Evolutionary conservation across 2,888 invertebrate genomes (phyloP).

Genomic region (Chymomyza fuscimana): DNA sequence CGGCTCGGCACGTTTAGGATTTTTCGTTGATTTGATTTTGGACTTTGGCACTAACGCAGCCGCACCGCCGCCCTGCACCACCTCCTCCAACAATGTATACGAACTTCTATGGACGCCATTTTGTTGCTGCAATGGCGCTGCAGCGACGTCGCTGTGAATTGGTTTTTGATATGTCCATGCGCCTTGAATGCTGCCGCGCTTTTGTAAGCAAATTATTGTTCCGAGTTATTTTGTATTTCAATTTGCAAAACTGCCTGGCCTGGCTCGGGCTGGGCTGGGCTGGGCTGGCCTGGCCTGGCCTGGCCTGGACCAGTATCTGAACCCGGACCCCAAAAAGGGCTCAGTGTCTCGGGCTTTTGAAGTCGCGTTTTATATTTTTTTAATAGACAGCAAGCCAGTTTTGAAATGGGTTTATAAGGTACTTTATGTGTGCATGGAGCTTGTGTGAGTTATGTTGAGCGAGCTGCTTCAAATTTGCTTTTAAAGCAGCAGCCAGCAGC

Average conservation of each 20-base stretch:
- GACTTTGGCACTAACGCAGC: constrained; percentile 37
- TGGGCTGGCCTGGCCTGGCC: too few relatives aligned
- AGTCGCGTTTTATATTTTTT: constrained; percentile 35
- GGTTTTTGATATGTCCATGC: constrained; percentile 39
- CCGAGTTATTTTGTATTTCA: constrained; percentile 41
- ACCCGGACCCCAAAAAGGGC: neutral
- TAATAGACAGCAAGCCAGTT: neutral
- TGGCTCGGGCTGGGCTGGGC: too few relatives aligned
- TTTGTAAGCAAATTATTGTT: constrained; percentile 28
- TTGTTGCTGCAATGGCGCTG: neutral
- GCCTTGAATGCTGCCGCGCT: constrained; percentile 20
- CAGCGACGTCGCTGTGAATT: constrained; percentile 28
- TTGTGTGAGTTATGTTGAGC: neutral
- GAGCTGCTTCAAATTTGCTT: constrained; percentile 10
- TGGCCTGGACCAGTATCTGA: neutral
- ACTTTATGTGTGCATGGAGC: neutral
- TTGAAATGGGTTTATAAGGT: neutral
- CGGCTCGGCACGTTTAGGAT: constrained; percentile 65
- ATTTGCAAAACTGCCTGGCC: constrained; percentile 25
- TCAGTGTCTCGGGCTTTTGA: constrained; percentile 43
- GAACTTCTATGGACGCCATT: neutral
- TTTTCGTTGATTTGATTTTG: constrained; percentile 70
- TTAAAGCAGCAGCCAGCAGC: constrained; percentile 54
- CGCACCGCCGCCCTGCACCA: constrained; percentile 12
- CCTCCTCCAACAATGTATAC: too few relatives aligned